Evolutionary conservation across 2,113 vertebrate genomes (phyloP), one percentile per base, ranked within the genome.

Genomic region (Casuarius casuarius): DNA sequence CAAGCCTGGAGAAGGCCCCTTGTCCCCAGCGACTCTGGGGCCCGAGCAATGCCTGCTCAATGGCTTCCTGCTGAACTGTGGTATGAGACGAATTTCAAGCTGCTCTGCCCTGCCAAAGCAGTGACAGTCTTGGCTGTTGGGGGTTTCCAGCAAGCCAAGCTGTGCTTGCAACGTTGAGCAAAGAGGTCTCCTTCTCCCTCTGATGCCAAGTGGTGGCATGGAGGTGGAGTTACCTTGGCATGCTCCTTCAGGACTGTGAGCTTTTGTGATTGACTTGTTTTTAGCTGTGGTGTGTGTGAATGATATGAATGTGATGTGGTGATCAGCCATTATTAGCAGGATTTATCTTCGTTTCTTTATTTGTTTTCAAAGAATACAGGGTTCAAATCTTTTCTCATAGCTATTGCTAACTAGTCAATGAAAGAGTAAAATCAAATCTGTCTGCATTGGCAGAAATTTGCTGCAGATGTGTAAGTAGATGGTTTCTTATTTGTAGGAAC

Each of bases 1-100:
- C 8, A 51, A 92, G 38, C 38, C 70, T 29, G 54, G 61, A 89
- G 70, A 58, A 51, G 0, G 0, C 76, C 29, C 67, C 35, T 28
- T 66, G 19, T 58, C 2, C 0, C 54, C 46, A 58, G 18, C 16
- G 48, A 33, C 48, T 8, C 38, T 31, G 3, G 26, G 83, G 29
- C 22, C 16, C 0, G 1, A 52, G 22, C 20, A 77, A 12, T 20
- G 19, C 38, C 80, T 3, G 0, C 19, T 56, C 28, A 13, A 14
- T 56, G 54, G 22, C 38, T 70, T 59, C 52, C n/a, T 51, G 31
- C n/a, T 90, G 65, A 84, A 42, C 7, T 0, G 54, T 26, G 54
- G 14, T 28, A 11, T 56, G 54, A 56, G 12, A 28, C 5, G 9
- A 28, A 14, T 28, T 26, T 28, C 20, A 28, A 56, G 28, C 54